Percentiles rank a stretch among this genome's conserved stretches.
phyloP scores from a whole-genome alignment of 1,140 invertebrate species.

The Drosophila ambigua region DNA sequence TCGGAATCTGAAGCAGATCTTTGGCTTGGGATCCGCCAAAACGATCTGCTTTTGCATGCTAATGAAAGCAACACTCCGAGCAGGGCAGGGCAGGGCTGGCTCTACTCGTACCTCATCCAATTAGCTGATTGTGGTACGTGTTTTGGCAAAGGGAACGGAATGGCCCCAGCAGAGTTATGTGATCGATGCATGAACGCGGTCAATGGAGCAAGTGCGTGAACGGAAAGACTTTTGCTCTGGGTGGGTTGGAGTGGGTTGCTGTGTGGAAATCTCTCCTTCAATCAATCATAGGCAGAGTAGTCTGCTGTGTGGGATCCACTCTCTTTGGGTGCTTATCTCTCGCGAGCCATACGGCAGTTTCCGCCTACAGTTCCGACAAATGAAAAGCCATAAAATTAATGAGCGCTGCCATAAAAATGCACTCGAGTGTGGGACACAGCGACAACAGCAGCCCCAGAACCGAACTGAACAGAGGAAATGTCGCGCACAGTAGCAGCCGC shows the following conservation, averaged over 20 bases:
- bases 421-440: slow-evolving; percentile 60
- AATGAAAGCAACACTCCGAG: slow-evolving; percentile 69
- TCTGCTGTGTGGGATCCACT: slow-evolving; percentile 16
- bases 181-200: slow-evolving; percentile 64
- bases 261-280: slow-evolving; percentile 1
- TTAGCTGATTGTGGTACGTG: slow-evolving; percentile 78
- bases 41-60: slow-evolving; percentile 62
- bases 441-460: slow-evolving; percentile 3
- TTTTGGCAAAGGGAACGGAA: slow-evolving; percentile 62
- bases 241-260: no score
- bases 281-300: slow-evolving; percentile 25
- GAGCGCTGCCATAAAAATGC: slow-evolving; percentile 72
- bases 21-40: slow-evolving; percentile 24
- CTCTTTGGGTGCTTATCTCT: slow-evolving; percentile 35
- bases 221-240: background rate
- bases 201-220: slow-evolving; percentile 62
- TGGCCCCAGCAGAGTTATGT: slow-evolving; percentile 45
- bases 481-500: slow-evolving; percentile 38
- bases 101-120: slow-evolving; percentile 50
- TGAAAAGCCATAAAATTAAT: slow-evolving; percentile 79
- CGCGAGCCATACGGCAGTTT: slow-evolving; percentile 10
- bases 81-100: slow-evolving; percentile 4
- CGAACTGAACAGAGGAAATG: slow-evolving; percentile 7
- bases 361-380: slow-evolving; percentile 67
- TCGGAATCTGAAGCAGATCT: background rate